Base-by-base conservation (phyloP, 1,140 invertebrate genomes). In the Cydia pomonella region DNA sequence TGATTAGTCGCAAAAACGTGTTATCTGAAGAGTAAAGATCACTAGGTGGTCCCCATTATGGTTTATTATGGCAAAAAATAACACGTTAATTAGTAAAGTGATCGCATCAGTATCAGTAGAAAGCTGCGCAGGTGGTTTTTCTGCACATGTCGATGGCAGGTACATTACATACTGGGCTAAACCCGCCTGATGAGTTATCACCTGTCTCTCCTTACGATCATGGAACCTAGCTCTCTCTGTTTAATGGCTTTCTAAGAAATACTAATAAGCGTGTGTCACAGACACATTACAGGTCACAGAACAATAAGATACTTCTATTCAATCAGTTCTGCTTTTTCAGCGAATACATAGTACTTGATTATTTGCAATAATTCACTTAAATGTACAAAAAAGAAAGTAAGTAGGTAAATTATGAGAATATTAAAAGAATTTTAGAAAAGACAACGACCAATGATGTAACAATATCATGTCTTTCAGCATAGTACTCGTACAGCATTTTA, bases 51-150 rank as follows among this genome's bases (percentile, higher is more conserved):
- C 64, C 29, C 27, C 29, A 69, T 69, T n/a, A 69, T 38, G 64
- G 64, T 38, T n/a, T 69, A 59, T 59, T 18, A 59, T n/a, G 53
- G 53, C 23, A 59, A 69, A 33, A 69, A 69, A n/a, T 69, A 18
- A 38, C 64, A 69, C 64, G 64, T 69, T 79, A 25, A 78, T 76
- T 79, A 80, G 79, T 76, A 75, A 82, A 63, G 44, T 75, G 69
- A 78, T 74, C 73, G 71, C 77, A 81, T 80, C 76, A 82, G 82
- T 86, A 82, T 80, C 77, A 80, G 75, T 92, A 90, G 88, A 92
- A 92, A 92, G 90, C 87, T 69, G 81, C 75, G 76, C 77, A 72
- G 75, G 79, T 83, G 78, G 77, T 71, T 87, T 88, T 89, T 89
- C 82, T 74, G 82, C 74, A 75, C 79, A 82, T 84, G 81, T 83